Conservation (phyloP, 2,113 vertebrate species). For the Thinocorus orbignyianus region DNA sequence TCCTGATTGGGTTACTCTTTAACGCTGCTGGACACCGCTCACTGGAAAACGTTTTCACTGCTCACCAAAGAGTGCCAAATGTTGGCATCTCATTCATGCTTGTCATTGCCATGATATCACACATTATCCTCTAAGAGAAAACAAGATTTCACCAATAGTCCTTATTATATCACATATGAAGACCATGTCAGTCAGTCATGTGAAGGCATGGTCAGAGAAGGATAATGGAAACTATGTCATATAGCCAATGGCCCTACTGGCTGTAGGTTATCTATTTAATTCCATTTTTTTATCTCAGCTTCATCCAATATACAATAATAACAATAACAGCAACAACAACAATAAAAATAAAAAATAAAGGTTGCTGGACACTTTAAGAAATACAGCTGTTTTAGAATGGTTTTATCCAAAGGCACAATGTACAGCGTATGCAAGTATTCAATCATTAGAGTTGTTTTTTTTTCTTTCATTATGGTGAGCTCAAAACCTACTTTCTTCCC, state of each 20-base stretch:
- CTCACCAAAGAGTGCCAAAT: constrained; percentile 49
- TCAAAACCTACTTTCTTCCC: not conserved
- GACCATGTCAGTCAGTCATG: not conserved
- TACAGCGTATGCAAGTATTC: not conserved
- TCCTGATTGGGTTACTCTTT: constrained; percentile 51
- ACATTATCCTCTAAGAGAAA: not conserved
- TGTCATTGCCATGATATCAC: constrained; percentile 68
- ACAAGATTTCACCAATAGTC: not conserved
- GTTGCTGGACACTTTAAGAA: not conserved
- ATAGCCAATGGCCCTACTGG: not conserved
- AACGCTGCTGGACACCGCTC: constrained; percentile 66
- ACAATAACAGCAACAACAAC: not conserved
- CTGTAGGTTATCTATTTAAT: not conserved
- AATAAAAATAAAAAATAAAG: not conserved
- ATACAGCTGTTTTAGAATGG: not conserved
- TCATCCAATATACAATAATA: not conserved
- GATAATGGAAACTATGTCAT: not conserved
- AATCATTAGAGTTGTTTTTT: not conserved
- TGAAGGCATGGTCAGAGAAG: not conserved
- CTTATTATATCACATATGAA: not conserved
- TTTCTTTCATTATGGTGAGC: not conserved
- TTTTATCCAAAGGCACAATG: not conserved
- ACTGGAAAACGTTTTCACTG: constrained; percentile 43
- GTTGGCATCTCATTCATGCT: constrained; percentile 63
- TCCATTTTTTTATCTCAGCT: not conserved